Conservation (phyloP, 2,797 vertebrate species). For the Morelia viridis region DNA sequence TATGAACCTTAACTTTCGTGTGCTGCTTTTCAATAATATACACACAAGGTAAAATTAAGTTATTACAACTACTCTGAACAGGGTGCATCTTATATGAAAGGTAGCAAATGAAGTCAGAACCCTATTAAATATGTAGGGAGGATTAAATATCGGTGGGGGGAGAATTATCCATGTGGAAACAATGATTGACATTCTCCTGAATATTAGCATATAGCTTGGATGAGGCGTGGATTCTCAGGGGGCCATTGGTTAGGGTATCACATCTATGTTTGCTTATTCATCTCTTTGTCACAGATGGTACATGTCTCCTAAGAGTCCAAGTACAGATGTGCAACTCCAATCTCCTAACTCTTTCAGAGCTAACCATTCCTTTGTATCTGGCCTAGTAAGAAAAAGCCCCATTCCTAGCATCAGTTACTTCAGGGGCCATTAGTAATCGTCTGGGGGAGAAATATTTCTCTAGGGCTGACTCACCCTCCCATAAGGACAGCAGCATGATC, state of each 20-base stretch:
- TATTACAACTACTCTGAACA: not conserved
- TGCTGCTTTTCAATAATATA: not conserved
- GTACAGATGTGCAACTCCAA: not conserved
- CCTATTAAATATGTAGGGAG: not conserved
- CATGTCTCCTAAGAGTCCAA: not conserved
- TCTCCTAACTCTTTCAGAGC: not conserved
- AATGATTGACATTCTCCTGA: not conserved
- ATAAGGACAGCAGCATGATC: not conserved
- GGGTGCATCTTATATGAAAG: not conserved
- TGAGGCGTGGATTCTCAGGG: not conserved
- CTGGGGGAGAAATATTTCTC: not conserved
- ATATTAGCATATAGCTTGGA: not conserved
- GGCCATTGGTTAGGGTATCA: not conserved
- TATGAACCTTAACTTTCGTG: not conserved
- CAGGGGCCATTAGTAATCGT: not conserved
- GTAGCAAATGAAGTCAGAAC: not conserved
- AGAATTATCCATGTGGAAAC: not conserved
- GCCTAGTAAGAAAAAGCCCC: not conserved
- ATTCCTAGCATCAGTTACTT: not conserved
- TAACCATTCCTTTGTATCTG: not conserved
- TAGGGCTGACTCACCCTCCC: not conserved
- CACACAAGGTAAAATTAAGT: not conserved
- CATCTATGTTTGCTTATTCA: not conserved
- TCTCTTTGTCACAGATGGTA: slow-evolving; percentile 5
- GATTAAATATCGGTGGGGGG: too few species aligned